These are phyloP conservation scores for Vanacampus margaritifer DNA, from an alignment of 2,113 vertebrate species.

Conservation along the genomic window DNA sequence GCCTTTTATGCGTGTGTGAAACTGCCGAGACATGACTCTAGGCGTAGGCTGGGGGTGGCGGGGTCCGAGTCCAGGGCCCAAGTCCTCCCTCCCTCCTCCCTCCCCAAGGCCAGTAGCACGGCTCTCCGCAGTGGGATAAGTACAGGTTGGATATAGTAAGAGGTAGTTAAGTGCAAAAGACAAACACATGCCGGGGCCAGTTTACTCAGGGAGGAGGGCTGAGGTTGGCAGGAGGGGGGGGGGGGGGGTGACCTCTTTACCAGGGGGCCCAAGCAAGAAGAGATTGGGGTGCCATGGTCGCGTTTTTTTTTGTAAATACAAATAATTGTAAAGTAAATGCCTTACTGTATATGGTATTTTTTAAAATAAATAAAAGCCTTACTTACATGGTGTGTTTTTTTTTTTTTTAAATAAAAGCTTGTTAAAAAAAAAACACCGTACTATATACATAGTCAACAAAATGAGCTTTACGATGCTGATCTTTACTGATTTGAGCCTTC, in stretches of 20 bases:
- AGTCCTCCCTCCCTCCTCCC: conserved; percentile 17
- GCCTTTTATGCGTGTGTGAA: conserved; percentile 6
- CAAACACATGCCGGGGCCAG: conserved; percentile 72
- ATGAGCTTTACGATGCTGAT: too few species aligned
- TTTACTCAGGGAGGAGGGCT: conserved; percentile 61
- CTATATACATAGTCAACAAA: too few species aligned
- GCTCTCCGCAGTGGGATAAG: conserved; percentile 66
- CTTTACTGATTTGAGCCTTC: too few species aligned
- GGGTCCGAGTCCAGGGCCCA: conserved; percentile 40
- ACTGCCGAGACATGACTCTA: neutral
- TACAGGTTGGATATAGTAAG: conserved; percentile 74
- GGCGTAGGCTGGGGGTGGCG: conserved; percentile 5
- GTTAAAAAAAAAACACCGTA: too few species aligned
- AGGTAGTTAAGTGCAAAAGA: conserved; percentile 73
- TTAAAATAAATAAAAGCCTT: too few species aligned
- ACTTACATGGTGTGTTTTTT: too few species aligned
- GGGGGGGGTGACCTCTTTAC: conserved; percentile 55
- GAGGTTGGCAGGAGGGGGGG: conserved; percentile 39
- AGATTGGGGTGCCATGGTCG: too few species aligned
- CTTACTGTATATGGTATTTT: too few species aligned
- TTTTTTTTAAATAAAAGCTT: too few species aligned
- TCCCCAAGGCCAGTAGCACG: conserved; percentile 52
- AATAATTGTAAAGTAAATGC: too few species aligned
- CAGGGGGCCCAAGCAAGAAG: neutral
- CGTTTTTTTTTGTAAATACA: too few species aligned